Evolutionary conservation across 2,888 invertebrate species (phyloP).

Genomic region (Tachina fera): DNA sequence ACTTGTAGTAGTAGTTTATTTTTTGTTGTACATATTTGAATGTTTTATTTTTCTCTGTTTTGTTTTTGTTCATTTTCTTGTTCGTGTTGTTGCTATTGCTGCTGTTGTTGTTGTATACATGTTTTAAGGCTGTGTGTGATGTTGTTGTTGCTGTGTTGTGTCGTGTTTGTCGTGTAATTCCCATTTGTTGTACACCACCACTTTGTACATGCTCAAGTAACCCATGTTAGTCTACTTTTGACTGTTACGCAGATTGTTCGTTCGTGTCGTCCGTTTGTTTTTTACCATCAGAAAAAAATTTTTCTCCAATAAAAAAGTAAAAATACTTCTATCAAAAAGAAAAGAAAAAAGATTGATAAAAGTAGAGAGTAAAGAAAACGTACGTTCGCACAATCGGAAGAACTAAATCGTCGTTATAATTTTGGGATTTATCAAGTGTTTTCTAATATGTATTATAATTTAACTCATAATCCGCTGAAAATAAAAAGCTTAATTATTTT

Average conservation of each 20-base stretch:
- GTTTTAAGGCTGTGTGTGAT: slow-evolving; percentile 65
- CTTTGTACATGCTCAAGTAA: slow-evolving; percentile 82
- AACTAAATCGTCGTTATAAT: slow-evolving; percentile 44
- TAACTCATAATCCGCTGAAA: not conserved
- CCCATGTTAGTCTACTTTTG: slow-evolving; percentile 83
- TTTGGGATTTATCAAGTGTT: slow-evolving; percentile 42
- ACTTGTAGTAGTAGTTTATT: slow-evolving; percentile 44
- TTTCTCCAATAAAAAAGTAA: slow-evolving; percentile 21
- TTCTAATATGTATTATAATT: not conserved
- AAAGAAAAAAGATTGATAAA: slow-evolving; percentile 29
- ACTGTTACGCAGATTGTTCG: slow-evolving; percentile 83
- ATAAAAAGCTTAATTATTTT: slow-evolving; percentile 25
- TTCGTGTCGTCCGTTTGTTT: slow-evolving; percentile 76
- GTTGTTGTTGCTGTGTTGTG: slow-evolving; percentile 72
- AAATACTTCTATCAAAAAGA: slow-evolving; percentile 45
- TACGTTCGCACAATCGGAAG: slow-evolving; percentile 59
- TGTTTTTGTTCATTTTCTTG: slow-evolving; percentile 38
- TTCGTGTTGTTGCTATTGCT: slow-evolving; percentile 54
- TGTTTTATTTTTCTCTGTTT: slow-evolving; percentile 44
- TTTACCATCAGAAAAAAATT: slow-evolving; percentile 33
- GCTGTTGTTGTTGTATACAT: slow-evolving; percentile 61
- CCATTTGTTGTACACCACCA: slow-evolving; percentile 78
- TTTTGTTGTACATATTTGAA: slow-evolving; percentile 7
- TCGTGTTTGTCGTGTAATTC: slow-evolving; percentile 81
- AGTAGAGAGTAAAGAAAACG: slow-evolving; percentile 40